These are phyloP conservation scores for Phaenicophaeus curvirostris DNA, from an alignment of 2,797 vertebrate genomes.

Conservation along the genomic window DNA sequence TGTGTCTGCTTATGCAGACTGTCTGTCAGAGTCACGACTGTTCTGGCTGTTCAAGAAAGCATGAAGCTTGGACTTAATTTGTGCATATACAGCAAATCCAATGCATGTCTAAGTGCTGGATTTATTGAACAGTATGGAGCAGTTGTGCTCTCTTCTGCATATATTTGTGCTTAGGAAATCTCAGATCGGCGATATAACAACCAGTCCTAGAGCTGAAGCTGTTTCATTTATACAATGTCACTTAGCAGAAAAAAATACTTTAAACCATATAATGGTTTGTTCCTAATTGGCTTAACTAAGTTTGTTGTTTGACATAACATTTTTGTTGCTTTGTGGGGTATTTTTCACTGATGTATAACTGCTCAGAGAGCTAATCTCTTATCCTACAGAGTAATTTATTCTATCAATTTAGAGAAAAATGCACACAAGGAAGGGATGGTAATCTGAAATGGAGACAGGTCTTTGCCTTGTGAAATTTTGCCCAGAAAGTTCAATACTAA, in stretches of 20 bases:
- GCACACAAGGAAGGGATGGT: not conserved
- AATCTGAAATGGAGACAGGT: not conserved
- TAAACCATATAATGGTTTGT: not conserved
- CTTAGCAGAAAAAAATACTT: not conserved
- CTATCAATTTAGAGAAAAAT: not conserved
- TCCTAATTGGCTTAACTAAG: not conserved
- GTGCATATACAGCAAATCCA: not conserved
- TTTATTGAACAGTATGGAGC: not conserved
- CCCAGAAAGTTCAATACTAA: not conserved
- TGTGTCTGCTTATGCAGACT: not conserved
- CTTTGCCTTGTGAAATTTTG: not conserved
- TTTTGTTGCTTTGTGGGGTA: not conserved
- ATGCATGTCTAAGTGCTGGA: not conserved
- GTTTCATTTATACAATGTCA: not conserved
- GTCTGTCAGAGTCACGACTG: not conserved
- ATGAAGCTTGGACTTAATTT: not conserved
- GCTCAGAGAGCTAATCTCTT: not conserved
- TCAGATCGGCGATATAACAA: not conserved
- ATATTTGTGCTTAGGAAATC: not conserved
- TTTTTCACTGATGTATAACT: not conserved
- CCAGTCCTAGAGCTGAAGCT: not conserved
- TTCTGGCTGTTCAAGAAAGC: not conserved
- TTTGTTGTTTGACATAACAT: not conserved
- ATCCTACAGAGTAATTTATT: not conserved
- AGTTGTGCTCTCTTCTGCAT: not conserved